Conservation (phyloP, 2,888 invertebrate species). For the Caenorhabditis sp. region DNA sequence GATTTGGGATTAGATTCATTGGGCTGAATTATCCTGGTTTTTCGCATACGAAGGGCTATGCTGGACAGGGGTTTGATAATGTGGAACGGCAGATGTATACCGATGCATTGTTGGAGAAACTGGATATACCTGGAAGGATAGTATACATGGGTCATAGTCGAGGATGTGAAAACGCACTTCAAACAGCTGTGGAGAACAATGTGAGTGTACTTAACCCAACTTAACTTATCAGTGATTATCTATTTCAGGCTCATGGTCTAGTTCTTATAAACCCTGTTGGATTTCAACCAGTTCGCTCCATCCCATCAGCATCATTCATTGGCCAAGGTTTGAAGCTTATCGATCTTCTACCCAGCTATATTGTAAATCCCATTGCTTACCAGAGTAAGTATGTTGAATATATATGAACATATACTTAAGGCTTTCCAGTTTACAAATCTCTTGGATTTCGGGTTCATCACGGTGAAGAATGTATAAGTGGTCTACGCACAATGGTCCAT, state of each 20-base stretch:
- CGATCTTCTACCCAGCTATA: no score
- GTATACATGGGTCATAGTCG: conserved; percentile 47
- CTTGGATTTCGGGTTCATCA: conserved; percentile 27
- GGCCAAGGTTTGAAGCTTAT: no score
- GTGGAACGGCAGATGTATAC: conserved; percentile 45
- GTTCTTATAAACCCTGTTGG: conserved; percentile 51
- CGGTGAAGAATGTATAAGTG: conserved; percentile 38
- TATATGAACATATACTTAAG: no score
- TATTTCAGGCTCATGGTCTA: conserved; percentile 36
- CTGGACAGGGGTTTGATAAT: conserved; percentile 32
- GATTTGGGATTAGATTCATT: conserved; percentile 47
- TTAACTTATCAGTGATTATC: no score
- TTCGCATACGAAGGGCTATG: not conserved
- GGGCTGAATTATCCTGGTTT: conserved; percentile 59
- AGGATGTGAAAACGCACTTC: conserved; percentile 54
- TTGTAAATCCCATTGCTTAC: no score
- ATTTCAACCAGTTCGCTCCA: conserved; percentile 37
- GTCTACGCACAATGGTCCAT: conserved; percentile 25
- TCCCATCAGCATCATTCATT: no score
- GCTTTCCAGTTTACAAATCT: not conserved
- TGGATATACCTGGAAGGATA: conserved; percentile 28
- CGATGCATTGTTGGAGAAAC: conserved; percentile 39
- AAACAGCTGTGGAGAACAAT: conserved; percentile 25
- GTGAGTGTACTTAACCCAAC: not conserved
- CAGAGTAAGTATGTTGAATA: no score